phyloP scores from a whole-genome alignment of 2,888 invertebrate species.

The Linnaemya vulpina region DNA sequence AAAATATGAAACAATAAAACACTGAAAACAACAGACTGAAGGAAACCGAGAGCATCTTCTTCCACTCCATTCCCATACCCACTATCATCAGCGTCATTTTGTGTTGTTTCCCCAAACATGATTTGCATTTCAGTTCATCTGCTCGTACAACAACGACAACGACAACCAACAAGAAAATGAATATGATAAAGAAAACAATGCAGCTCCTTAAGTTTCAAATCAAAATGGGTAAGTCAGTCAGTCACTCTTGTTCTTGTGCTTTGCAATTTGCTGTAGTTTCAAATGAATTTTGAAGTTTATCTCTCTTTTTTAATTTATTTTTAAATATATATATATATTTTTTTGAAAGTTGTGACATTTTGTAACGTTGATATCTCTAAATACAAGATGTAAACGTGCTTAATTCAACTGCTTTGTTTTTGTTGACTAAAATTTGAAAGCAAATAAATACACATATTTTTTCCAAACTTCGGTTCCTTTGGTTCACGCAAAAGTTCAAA shows the following conservation, averaged over 20 bases:
- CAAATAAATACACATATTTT: slow-evolving; percentile 31
- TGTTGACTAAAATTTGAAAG: background rate
- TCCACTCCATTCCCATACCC: slow-evolving; percentile 2
- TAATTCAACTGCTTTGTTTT: slow-evolving; percentile 39
- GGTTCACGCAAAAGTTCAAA: slow-evolving; percentile 59
- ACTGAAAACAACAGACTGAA: slow-evolving; percentile 27
- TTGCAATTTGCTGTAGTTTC: slow-evolving; percentile 33
- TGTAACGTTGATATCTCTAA: slow-evolving; percentile 67
- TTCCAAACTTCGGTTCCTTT: slow-evolving; percentile 57
- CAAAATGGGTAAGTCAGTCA: slow-evolving; percentile 72
- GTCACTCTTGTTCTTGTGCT: slow-evolving; percentile 27
- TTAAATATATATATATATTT: too few relatives aligned
- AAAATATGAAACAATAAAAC: slow-evolving; percentile 21
- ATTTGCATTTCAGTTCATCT: slow-evolving; percentile 65
- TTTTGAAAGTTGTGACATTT: slow-evolving; percentile 65
- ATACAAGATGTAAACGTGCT: slow-evolving; percentile 70
- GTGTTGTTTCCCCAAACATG: slow-evolving; percentile 56
- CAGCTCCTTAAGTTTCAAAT: slow-evolving; percentile 56
- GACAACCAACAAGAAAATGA: slow-evolving; percentile 27
- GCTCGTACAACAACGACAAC: slow-evolving; percentile 8
- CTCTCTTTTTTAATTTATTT: too few relatives aligned
- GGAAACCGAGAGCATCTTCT: slow-evolving; percentile 19
- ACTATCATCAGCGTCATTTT: slow-evolving; percentile 33
- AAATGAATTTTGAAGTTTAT: slow-evolving; percentile 28
- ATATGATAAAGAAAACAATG: background rate